A percentile compares a stretch with the other conserved stretches of the same genome.
phyloP scores from a whole-genome alignment of 2,888 invertebrate genomes.

The Leptura quadrifasciata region DNA sequence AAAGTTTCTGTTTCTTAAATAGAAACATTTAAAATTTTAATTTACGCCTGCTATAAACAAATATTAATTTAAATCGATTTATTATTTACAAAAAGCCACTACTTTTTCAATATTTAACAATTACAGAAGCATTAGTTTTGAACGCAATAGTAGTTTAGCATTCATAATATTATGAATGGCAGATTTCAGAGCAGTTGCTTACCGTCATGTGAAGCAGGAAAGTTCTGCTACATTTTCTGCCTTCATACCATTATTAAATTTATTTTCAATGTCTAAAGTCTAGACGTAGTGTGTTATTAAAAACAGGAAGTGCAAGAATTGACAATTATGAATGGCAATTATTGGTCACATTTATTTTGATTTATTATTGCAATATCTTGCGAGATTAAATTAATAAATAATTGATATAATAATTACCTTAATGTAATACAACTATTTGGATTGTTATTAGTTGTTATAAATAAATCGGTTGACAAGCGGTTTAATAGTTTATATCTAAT shows the following conservation, averaged over 20 bases:
- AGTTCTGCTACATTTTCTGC: neutral
- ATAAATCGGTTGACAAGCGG: slow-evolving; percentile 53
- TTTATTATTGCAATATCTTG: slow-evolving; percentile 35
- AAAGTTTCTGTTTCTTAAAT: too few species aligned
- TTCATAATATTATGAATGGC: too few species aligned
- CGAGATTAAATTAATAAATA: slow-evolving; percentile 44
- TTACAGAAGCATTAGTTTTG: neutral
- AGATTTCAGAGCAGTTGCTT: neutral
- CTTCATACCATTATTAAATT: neutral
- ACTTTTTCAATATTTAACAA: too few species aligned
- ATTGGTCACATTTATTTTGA: slow-evolving; percentile 31
- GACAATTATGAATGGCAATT: slow-evolving; percentile 40
- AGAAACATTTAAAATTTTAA: too few species aligned
- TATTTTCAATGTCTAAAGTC: slow-evolving; percentile 39
- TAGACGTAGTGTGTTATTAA: slow-evolving; percentile 26
- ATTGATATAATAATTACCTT: slow-evolving; percentile 45
- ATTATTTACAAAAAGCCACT: too few species aligned
- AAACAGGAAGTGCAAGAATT: slow-evolving; percentile 41
- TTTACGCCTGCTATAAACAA: too few species aligned
- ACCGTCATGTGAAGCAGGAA: neutral
- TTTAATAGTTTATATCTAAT: slow-evolving; percentile 50
- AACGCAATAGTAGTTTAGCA: neutral
- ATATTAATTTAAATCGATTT: too few species aligned
- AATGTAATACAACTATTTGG: slow-evolving; percentile 43
- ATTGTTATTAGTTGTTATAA: slow-evolving; percentile 45